Base-by-base conservation (phyloP, 2,797 vertebrate species). In the Peromyscus attwateri region DNA sequence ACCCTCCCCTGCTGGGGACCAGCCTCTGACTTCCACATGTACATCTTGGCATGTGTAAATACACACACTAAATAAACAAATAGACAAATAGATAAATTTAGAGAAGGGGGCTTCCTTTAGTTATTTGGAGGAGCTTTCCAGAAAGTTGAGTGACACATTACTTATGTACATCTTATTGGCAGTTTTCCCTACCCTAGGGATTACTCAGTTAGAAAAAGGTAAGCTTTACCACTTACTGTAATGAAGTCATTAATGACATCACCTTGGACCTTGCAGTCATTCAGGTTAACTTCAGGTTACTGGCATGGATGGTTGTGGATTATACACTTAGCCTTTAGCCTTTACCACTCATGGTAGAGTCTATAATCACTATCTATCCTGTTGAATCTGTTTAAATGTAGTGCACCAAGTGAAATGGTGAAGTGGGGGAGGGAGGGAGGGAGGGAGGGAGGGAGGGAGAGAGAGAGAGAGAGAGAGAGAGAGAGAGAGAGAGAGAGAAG, bases 191-290 rank as follows among this genome's bases (percentile, higher is more conserved):
- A 73, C 19, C 31, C 11, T 9, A 6, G 19, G 3, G 81, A n/a
- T 92, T 49, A 84, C n/a, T 10, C 27, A 92, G 55, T 87, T 89
- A 87, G n/a, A 95, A 89, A 94, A 94, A 66, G 27, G 8, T 37
- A 91, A 76, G 37, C 31, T 85, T 75, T 82, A 89, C 31, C 21
- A 4, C 29, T 60, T 95, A 37, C 23, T 76, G 64, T 94, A 81
- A 31, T 90, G 9, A 89, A 89, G 23, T 68, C 57, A 66, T 49
- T 29, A 66, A 4, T 52, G 55, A 60, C 16, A 49, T 25, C 37
- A 60, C 10, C 3, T 80, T 71, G 43, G 9, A 76, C 60, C 46
- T 95, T 73, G 79, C 68, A 87, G 31, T 21, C 40, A 68, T 83
- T 62, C 29, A 66, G 27, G 43, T 29, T 68, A 52, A 23, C 55